These are phyloP conservation scores for Zonitis immaculata DNA, from an alignment of 2,888 invertebrate species.

Conservation along the genomic window DNA sequence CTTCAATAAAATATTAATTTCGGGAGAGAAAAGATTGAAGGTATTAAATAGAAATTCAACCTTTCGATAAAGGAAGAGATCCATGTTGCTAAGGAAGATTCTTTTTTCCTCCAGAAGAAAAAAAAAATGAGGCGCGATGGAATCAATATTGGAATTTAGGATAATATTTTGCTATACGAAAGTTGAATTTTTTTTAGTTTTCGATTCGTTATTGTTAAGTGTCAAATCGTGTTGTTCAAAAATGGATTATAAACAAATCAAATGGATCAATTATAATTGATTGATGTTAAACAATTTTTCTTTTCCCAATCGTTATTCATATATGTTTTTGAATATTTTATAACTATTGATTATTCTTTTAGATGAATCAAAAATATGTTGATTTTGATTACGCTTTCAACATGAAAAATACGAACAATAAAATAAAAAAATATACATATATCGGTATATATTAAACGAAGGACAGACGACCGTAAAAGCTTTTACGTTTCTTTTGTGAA, in stretches of 20 bases:
- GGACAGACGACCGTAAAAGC: slow-evolving; percentile 15
- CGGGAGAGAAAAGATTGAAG: neutral
- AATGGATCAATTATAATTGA: neutral
- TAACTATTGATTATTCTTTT: too few species aligned
- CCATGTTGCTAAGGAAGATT: neutral
- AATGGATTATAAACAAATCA: neutral
- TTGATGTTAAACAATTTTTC: too few species aligned
- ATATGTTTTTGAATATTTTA: too few species aligned
- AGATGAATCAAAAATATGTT: too few species aligned
- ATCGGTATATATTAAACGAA: slow-evolving; percentile 14
- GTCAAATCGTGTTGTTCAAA: neutral
- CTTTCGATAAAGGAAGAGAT: neutral
- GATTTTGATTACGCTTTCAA: neutral
- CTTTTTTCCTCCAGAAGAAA: too few species aligned
- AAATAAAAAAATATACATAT: slow-evolving; percentile 17
- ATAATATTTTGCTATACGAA: too few species aligned
- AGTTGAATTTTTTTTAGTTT: too few species aligned
- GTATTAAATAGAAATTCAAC: neutral
- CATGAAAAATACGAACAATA: slow-evolving; percentile 12
- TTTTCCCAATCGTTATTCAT: too few species aligned
- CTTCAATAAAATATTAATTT: too few species aligned
- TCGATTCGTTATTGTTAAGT: neutral
- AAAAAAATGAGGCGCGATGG: too few species aligned
- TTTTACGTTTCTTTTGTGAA: slow-evolving; percentile 18
- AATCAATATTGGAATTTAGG: too few species aligned